Evolutionary conservation across 2,113 vertebrate genomes (phyloP).

Genomic region (Hemicordylus capensis): DNA sequence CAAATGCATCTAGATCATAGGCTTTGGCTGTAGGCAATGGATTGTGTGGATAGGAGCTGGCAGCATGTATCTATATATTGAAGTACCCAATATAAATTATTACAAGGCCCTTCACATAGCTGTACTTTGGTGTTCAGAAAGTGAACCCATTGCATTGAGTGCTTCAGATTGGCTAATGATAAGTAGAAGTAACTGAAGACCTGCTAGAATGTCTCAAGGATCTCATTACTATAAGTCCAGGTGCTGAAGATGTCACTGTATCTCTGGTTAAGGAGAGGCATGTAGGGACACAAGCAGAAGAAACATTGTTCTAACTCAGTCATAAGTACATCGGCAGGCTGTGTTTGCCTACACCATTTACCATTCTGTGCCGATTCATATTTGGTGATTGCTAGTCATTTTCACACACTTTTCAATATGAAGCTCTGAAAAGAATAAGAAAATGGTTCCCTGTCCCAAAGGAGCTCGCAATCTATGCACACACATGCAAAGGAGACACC

Average conservation of each 20-base stretch:
- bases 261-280: background rate
- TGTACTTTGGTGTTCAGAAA: background rate
- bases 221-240: too few species aligned
- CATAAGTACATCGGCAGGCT: background rate
- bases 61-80: background rate
- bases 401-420: too few species aligned
- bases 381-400: background rate
- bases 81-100: background rate
- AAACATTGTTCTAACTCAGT: background rate
- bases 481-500: too few species aligned
- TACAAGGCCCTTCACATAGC: background rate
- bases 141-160: background rate
- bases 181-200: background rate
- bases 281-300: background rate
- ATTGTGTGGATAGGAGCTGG: background rate
- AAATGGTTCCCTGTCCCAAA: too few species aligned
- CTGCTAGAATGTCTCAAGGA: background rate
- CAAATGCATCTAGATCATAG: background rate
- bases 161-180: background rate
- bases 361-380: background rate
- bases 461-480: too few species aligned
- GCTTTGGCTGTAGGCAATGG: background rate
- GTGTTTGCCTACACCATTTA: background rate
- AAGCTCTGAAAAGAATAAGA: too few species aligned
- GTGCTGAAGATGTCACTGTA: background rate